phyloP scores from a whole-genome alignment of 2,888 invertebrate species.

The Drosophila tripunctata region DNA sequence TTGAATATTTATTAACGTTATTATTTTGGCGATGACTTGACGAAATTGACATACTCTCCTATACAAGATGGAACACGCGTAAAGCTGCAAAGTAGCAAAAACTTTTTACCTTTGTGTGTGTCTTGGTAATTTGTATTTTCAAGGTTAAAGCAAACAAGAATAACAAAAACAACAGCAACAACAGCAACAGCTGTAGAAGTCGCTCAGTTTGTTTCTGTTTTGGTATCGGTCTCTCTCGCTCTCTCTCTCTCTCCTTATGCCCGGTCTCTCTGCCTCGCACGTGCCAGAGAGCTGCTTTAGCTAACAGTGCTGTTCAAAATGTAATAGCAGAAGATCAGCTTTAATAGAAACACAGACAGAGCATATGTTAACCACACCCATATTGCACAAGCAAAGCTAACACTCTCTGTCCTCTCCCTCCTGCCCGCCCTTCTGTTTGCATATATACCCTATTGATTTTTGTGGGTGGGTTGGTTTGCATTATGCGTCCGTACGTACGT shows the following conservation, averaged over 20 bases:
- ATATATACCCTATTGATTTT: slow-evolving; percentile 14
- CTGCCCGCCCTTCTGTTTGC: background rate
- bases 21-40: slow-evolving; percentile 43
- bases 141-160: slow-evolving; percentile 62
- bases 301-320: slow-evolving; percentile 23
- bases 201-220: slow-evolving; percentile 25
- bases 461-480: slow-evolving; percentile 44
- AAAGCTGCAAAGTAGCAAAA: slow-evolving; percentile 30
- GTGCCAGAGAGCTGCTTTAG: slow-evolving; percentile 16
- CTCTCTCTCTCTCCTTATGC: slow-evolving; percentile 1
- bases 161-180: too few species aligned
- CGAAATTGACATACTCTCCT: slow-evolving; percentile 27
- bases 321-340: slow-evolving; percentile 20
- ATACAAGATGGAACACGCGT: slow-evolving; percentile 51
- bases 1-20: slow-evolving; percentile 30
- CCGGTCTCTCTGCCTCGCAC: slow-evolving; percentile 29
- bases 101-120: slow-evolving; percentile 14
- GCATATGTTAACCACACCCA: slow-evolving; percentile 37
- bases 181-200: slow-evolving; percentile 52
- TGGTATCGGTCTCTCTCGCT: slow-evolving; percentile 15
- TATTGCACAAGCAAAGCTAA: slow-evolving; percentile 37
- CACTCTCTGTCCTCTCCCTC: background rate
- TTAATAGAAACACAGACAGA: slow-evolving; percentile 1
- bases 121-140: slow-evolving; percentile 27
- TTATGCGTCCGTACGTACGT: too few species aligned